Conservation (phyloP, 2,113 vertebrate species). For the Chionis minor region DNA sequence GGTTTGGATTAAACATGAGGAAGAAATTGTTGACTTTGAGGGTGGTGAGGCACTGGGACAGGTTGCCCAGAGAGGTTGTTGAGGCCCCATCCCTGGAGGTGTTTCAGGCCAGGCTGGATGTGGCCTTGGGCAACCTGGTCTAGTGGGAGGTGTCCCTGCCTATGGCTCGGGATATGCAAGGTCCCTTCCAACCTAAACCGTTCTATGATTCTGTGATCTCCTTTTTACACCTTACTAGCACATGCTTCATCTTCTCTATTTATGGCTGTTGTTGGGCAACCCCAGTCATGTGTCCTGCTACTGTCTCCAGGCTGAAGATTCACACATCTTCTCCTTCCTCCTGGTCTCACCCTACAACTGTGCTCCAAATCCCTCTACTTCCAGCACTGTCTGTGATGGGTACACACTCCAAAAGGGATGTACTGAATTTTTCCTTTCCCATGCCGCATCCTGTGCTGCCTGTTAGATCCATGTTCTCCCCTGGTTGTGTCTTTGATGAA, state of each 20-base stretch:
- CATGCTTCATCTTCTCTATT: background rate
- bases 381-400: background rate
- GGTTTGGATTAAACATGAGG: no score
- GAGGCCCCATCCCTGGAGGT: no score
- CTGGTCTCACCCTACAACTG: background rate
- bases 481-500: background rate
- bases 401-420: background rate
- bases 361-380: background rate
- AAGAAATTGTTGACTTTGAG: no score
- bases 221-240: background rate
- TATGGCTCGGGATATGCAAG: no score
- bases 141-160: no score
- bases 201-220: no score
- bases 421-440: background rate
- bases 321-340: background rate
- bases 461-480: background rate
- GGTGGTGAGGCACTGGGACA: no score
- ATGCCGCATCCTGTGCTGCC: background rate
- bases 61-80: no score
- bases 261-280: background rate
- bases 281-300: background rate
- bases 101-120: no score
- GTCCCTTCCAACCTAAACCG: no score
- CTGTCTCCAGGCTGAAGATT: background rate
- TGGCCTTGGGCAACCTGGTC: no score